phyloP scores from a whole-genome alignment of 2,113 vertebrate species.

The Corythoichthys haematopterus region DNA sequence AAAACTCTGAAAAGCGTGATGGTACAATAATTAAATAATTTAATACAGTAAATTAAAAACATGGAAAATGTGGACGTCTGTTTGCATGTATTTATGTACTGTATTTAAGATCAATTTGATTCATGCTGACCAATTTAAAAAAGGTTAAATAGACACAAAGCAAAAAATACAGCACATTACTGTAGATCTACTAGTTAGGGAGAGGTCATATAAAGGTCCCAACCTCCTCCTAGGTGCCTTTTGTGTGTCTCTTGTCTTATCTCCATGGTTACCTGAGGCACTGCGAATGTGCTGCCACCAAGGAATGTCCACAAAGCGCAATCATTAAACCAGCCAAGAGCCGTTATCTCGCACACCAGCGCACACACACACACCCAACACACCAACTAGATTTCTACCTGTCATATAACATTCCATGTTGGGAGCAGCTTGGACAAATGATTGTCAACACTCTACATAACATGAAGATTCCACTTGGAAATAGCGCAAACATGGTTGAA shows the following conservation, averaged over 20 bases:
- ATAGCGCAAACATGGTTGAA: too few species aligned
- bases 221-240: not conserved
- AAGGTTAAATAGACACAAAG: not conserved
- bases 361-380: constrained; percentile 4
- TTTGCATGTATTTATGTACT: not conserved
- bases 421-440: too few species aligned
- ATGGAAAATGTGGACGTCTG: not conserved
- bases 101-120: too few species aligned
- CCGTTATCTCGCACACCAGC: not conserved
- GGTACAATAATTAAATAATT: not conserved
- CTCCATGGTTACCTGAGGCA: constrained; percentile 14
- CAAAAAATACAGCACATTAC: not conserved
- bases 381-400: not conserved
- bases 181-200: not conserved
- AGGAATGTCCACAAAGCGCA: constrained; percentile 11
- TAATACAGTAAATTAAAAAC: not conserved
- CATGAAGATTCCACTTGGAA: too few species aligned
- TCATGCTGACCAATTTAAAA: not conserved
- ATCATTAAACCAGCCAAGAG: constrained; percentile 15
- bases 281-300: constrained; percentile 4
- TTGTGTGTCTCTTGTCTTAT: constrained; percentile 9
- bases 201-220: not conserved
- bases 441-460: too few species aligned
- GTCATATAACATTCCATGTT: too few species aligned
- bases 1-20: not conserved